Evolutionary conservation across 1,140 invertebrate species (phyloP).

Genomic region (Aphis gossypii): DNA sequence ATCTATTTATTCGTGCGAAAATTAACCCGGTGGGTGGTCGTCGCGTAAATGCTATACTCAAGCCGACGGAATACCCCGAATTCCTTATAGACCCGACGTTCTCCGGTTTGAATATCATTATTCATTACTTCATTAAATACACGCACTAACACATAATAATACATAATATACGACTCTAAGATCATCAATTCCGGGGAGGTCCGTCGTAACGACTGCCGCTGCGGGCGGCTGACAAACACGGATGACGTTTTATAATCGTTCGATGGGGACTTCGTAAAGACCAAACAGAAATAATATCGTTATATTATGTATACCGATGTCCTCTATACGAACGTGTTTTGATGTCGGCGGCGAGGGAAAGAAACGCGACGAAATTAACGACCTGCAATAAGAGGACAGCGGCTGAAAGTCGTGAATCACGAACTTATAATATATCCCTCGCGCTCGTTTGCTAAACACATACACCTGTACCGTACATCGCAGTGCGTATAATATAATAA

Average conservation of each 20-base stretch:
- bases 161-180: no score
- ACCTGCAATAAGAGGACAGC: neutral
- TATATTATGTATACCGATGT: neutral
- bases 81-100: neutral
- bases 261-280: neutral
- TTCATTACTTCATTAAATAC: slow-evolving; percentile 24
- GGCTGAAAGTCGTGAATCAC: slow-evolving; percentile 6
- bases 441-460: neutral
- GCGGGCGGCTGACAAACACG: neutral
- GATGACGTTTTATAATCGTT: neutral
- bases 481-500: neutral
- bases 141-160: neutral
- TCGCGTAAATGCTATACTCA: neutral
- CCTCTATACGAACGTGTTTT: neutral
- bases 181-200: slow-evolving; percentile 7
- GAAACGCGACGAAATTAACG: slow-evolving; percentile 21
- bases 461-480: neutral
- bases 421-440: neutral
- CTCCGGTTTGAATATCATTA: slow-evolving; percentile 15
- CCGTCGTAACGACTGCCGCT: neutral
- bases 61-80: neutral
- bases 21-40: neutral
- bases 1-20: slow-evolving; percentile 3
- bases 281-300: slow-evolving; percentile 6
- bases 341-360: neutral